These are phyloP conservation scores for Deilephila porcellus DNA, from an alignment of 2,888 invertebrate species.

Conservation along the genomic window DNA sequence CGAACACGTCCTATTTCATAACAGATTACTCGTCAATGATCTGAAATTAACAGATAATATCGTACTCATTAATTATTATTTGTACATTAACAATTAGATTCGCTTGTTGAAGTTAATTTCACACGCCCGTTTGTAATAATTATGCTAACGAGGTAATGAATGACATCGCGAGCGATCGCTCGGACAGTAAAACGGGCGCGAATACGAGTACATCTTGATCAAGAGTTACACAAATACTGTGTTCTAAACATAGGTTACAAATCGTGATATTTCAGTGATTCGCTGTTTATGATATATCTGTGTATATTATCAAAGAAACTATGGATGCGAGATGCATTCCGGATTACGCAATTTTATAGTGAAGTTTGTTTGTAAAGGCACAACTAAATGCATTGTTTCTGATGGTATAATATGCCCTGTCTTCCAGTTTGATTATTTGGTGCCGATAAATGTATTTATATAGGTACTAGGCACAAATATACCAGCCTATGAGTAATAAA, in stretches of 20 bases:
- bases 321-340: too few species aligned
- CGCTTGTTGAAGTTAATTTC: neutral
- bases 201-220: neutral
- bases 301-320: neutral
- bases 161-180: neutral
- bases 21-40: too few species aligned
- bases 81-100: slow-evolving; percentile 32
- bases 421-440: too few species aligned
- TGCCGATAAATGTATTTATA: too few species aligned
- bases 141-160: slow-evolving; percentile 10
- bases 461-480: too few species aligned
- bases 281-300: neutral
- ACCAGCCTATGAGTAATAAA: too few species aligned
- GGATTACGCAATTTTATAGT: too few species aligned
- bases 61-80: neutral
- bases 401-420: too few species aligned
- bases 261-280: neutral
- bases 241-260: neutral
- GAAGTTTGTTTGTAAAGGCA: too few species aligned
- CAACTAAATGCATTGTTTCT: too few species aligned
- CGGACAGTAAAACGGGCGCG: neutral
- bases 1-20: too few species aligned
- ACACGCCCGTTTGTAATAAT: slow-evolving; percentile 4
- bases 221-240: neutral
- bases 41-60: neutral